Evolutionary conservation across 1,140 invertebrate genomes (phyloP), one percentile per base, ranked within the genome.

Genomic region (Oscheius sp.): DNA sequence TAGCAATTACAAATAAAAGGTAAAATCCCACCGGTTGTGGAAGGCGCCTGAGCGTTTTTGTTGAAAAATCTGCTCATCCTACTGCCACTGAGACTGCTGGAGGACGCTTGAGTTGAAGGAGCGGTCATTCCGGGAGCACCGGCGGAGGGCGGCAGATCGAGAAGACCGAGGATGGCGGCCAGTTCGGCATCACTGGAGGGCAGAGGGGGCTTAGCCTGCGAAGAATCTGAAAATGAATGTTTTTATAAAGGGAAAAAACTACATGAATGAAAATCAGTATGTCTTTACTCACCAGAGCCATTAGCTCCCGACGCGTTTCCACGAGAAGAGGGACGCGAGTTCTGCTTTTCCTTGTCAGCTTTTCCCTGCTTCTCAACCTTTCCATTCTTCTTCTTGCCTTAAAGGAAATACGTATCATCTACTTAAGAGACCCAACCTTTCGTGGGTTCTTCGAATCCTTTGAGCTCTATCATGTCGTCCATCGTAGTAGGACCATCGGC

Each of bases 401-500:
- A n/a, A 73, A 65, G n/a, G 2, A 1, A 59, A 4, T 63, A 31
- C 1, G 32, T 42, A 31, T 15, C 26, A 31, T 42, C 3, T 18
- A 66, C 29, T 2, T 13, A 31, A n/a, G 4, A 70, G 7, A 1
- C 0, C 29, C 7, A 1, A 36, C 13, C 29, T 1, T 59, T 67
- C 36, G 65, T 62, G 2, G 68, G 68, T 31, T 79, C 78, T 18
- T 79, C 76, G 49, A 79, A 79, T 18, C 78, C 78, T 23, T 58
- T 63, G 31, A 79, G 46, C 38, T 73, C 73, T 20, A 79, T 79
- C 69, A 79, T 65, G 26, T 79, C 78, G 31, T 72, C 67, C 34
- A 76, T 77, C 18, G 67, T 77, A 4, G 68, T 75, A 7, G 78
- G 77, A 28, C 77, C 78, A 26, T 79, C 78, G 26, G 79, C 68